Base-by-base conservation (phyloP, 2,113 vertebrate species). In the Pseudolaguvia tuberculata region DNA sequence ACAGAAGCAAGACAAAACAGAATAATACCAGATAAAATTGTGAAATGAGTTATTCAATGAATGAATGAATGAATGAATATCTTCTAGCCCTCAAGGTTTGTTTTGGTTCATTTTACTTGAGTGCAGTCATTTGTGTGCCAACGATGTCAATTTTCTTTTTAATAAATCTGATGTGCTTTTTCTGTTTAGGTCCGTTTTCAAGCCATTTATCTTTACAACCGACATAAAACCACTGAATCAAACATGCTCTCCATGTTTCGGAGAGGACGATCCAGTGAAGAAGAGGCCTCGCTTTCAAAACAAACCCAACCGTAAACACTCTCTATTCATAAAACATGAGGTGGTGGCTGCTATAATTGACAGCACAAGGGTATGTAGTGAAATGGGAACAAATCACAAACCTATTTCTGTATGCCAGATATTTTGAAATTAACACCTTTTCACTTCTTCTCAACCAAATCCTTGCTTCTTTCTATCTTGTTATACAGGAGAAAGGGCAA, bases 151-250 rank as follows among this genome's bases (percentile, higher is more conserved):
- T 31, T 51, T 35, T 69, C 25, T 21, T 23, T n/a, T n/a, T n/a
- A 39, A 42, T 29, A 11, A 42, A 42, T 23, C 13, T 15, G 2
- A 48, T 78, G 79, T 68, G 6, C 82, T 48, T 78, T 1, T 78
- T 78, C 76, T 25, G 23, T 72, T 69, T 88, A 99, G 97, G 85
- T 99, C 97, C 76, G 76, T 97, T 55, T 98, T 98, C 87, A 99
- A 99, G 87, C 97, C 97, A 18, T 98, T 98, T 84, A 84, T 97
- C 87, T 99, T 99, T 86, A 92, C 94, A 80, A 86, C 90, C 2
- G 81, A 90, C 78, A 83, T 91, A 48, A 87, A 81, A 58, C 89
- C 81, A 57, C 82, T 94, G 69, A 85, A 91, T 84, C 90, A 91
- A 80, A 98, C 95, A 0, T 83, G 76, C 1, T 98, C 97, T 77